Evolutionary conservation across 1,140 invertebrate species (phyloP), one percentile per base, ranked within the genome.

Genomic region (Tetramorium simillimum): DNA sequence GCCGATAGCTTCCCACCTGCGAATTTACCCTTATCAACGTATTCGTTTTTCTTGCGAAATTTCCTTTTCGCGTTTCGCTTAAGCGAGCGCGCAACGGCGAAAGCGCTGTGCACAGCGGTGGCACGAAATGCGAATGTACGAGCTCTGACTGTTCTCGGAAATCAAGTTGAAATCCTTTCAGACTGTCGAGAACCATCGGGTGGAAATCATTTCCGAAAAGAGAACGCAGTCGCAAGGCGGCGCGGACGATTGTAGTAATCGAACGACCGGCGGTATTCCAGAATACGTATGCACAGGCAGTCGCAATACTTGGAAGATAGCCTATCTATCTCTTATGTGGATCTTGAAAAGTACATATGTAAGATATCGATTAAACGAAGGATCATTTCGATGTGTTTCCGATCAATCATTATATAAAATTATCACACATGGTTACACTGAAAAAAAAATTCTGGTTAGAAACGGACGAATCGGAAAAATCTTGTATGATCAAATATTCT

Each of bases 211-310:
- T 78, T 78, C 75, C 75, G 82, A 78, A 85, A 85, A 65, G 82
- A 78, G 40, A 62, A 58, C 58, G 73, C 62, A 85, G 73, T 78
- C 58, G 82, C 73, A 56, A 43, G 56, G 65, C 46, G 73, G 70
- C 56, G 88, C 88, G 90, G 75, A 85, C 89, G 88, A 91, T 89
- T 86, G 91, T 70, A 81, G 87, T 90, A 91, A 92, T 90, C 86
- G 88, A 85, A 86, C 86, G 86, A 91, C 80, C 82, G 88, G 7
- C 43, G 43, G 2, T 33, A 18, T 46, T 85, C 40, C n/a, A 60
- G 77, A 21, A 65, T 85, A 28, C 40, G 65, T 56, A 33, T 58
- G 58, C 40, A 46, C 37, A n/a, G 10, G n/a, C 16, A 9, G 40
- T 46, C 75, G 10, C 58, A 33, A 33, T 18, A 37, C 18, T 62